Evolutionary conservation across 2,113 vertebrate genomes (phyloP).

Genomic region (Ictalurus furcatus): DNA sequence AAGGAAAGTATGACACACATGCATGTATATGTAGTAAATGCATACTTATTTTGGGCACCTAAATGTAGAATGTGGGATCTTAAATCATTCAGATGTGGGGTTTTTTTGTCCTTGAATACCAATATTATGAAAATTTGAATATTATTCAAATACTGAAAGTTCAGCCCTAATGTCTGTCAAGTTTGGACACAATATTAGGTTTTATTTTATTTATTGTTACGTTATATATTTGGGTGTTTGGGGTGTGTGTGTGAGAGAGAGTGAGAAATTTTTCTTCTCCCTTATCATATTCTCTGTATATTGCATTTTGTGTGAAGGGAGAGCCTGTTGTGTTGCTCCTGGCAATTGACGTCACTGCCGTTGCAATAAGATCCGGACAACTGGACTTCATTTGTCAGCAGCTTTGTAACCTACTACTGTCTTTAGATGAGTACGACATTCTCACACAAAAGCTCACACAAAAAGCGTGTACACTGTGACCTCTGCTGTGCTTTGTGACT

Average conservation of each 20-base stretch:
- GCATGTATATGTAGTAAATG: background rate
- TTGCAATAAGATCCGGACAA: constrained; percentile 69
- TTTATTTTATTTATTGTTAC: constrained; percentile 3
- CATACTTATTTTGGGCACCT: background rate
- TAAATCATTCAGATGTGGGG: background rate
- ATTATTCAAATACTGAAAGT: background rate
- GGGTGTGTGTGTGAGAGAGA: background rate
- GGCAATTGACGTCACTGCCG: constrained; percentile 72
- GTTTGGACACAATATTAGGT: background rate
- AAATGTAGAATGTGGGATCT: background rate
- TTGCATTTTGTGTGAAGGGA: constrained; percentile 51
- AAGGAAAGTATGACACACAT: background rate
- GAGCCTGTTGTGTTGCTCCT: constrained; percentile 70
- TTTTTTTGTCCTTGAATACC: background rate
- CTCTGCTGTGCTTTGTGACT: constrained; percentile 8
- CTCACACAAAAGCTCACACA: background rate
- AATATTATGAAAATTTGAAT: background rate
- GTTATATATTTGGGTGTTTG: background rate
- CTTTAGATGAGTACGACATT: constrained; percentile 62
- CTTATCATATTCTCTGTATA: background rate
- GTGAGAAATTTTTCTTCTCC: background rate
- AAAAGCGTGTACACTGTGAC: background rate
- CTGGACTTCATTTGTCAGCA: constrained; percentile 69
- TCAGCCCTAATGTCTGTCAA: background rate
- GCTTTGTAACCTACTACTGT: constrained; percentile 62